Percentiles rank a stretch among this genome's conserved stretches.
These are phyloP conservation scores for Hoplodrina blanda DNA, from an alignment of 2,888 invertebrate species.

Conservation along the genomic window DNA sequence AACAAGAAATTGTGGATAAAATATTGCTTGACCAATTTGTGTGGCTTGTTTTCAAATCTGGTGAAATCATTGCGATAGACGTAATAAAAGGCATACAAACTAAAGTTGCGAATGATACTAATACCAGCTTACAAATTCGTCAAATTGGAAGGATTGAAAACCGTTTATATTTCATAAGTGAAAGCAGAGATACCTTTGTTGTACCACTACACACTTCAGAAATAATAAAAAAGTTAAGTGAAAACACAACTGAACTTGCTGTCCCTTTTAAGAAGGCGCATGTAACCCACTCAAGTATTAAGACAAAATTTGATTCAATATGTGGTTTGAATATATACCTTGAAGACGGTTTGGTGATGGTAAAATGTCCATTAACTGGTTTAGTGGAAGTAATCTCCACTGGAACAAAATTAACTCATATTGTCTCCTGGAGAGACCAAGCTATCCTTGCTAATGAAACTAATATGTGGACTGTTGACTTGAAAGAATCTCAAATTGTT, in stretches of 20 bases:
- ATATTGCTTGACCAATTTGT: constrained; percentile 73
- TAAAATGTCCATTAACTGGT: constrained; percentile 79
- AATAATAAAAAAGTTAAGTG: constrained; percentile 68
- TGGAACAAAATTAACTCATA: constrained; percentile 64
- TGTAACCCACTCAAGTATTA: constrained; percentile 37
- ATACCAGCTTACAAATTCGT: constrained; percentile 70
- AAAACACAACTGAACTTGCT: constrained; percentile 65
- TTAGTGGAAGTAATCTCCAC: constrained; percentile 68
- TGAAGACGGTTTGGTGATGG: constrained; percentile 66
- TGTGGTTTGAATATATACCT: constrained; percentile 73
- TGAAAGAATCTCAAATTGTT: constrained; percentile 70
- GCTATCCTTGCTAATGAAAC: constrained; percentile 71
- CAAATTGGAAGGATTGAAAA: constrained; percentile 66
- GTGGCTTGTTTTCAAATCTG: constrained; percentile 79
- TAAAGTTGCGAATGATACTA: constrained; percentile 73
- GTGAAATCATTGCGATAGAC: constrained; percentile 76
- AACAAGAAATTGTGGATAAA: constrained; percentile 73
- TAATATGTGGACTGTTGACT: constrained; percentile 80
- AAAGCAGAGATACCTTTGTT: constrained; percentile 78
- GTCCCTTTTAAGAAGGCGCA: constrained; percentile 71
- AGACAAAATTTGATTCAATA: constrained; percentile 35
- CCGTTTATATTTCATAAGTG: constrained; percentile 76
- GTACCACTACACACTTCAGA: constrained; percentile 68
- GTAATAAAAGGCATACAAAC: constrained; percentile 67
- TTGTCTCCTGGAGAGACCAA: constrained; percentile 76